These are phyloP conservation scores for Paedocypris micromegethes DNA, from an alignment of 2,797 vertebrate genomes.

Conservation along the genomic window DNA sequence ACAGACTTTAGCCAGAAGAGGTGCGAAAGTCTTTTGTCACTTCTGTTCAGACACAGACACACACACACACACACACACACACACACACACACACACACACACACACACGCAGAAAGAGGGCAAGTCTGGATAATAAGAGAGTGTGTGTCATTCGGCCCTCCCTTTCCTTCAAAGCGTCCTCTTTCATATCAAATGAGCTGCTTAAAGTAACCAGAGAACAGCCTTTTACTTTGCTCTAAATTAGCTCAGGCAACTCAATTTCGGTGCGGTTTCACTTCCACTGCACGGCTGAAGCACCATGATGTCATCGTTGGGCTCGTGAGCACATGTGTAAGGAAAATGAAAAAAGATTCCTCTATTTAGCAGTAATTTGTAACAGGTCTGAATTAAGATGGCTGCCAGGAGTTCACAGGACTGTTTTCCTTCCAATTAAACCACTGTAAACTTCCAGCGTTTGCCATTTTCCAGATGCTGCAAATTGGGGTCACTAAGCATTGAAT, in stretches of 20 bases:
- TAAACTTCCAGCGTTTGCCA: slow-evolving; percentile 49
- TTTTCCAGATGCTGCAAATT: slow-evolving; percentile 56
- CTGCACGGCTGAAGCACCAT: slow-evolving; percentile 50
- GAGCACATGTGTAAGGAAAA: slow-evolving; percentile 55
- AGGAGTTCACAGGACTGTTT: slow-evolving; percentile 55
- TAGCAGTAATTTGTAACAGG: slow-evolving; percentile 62
- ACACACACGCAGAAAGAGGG: slow-evolving; percentile 34
- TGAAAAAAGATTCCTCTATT: slow-evolving; percentile 54
- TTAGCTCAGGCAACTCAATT: slow-evolving; percentile 61
- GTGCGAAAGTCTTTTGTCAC: slow-evolving; percentile 42
- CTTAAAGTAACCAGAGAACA: slow-evolving; percentile 58
- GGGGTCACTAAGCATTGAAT: slow-evolving; percentile 52
- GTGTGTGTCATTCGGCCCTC: slow-evolving; percentile 28
- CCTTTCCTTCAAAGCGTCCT: slow-evolving; percentile 49
- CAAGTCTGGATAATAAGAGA: slow-evolving; percentile 48
- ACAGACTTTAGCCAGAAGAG: slow-evolving; percentile 35
- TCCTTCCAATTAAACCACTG: slow-evolving; percentile 58
- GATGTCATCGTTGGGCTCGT: slow-evolving; percentile 55
- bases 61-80: too few relatives aligned
- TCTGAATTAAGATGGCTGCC: slow-evolving; percentile 55
- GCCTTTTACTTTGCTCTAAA: slow-evolving; percentile 57
- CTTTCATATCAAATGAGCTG: slow-evolving; percentile 56
- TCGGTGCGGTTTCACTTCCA: slow-evolving; percentile 55
- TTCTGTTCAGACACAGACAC: slow-evolving; percentile 39
- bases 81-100: slow-evolving; percentile 28